Conservation (phyloP, 2,888 invertebrate genomes). For the Lamproptera curius region DNA sequence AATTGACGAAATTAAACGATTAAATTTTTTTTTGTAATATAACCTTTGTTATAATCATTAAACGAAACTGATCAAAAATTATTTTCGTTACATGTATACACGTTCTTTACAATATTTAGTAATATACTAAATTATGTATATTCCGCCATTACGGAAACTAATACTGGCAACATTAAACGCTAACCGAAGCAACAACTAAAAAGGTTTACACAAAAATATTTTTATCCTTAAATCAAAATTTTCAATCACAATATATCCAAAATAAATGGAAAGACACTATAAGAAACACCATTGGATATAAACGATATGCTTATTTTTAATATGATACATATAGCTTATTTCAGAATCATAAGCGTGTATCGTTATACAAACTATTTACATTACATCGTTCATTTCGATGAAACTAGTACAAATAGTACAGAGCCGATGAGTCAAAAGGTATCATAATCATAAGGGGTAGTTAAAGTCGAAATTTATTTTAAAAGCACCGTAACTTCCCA, state of each 20-base stretch:
- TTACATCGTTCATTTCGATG: conserved; percentile 37
- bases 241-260: not conserved
- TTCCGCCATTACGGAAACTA: conserved; percentile 56
- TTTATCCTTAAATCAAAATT: conserved; percentile 24
- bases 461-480: conserved; percentile 39
- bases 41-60: conserved; percentile 51
- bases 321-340: conserved; percentile 46
- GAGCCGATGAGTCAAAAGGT: conserved; percentile 42
- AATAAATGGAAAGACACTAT: not conserved
- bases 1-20: conserved; percentile 59
- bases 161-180: conserved; percentile 29
- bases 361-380: conserved; percentile 69
- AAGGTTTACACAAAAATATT: conserved; percentile 19
- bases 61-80: conserved; percentile 56
- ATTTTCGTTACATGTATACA: conserved; percentile 45
- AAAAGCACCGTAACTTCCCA: conserved; percentile 31
- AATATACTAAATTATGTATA: conserved; percentile 75
- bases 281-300: not conserved
- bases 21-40: conserved; percentile 36
- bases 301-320: not conserved
- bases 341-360: conserved; percentile 42
- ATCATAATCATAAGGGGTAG: conserved; percentile 46
- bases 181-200: conserved; percentile 10
- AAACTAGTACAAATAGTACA: conserved; percentile 35
- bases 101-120: conserved; percentile 73